These are phyloP conservation scores for Linnaemya vulpina DNA, from an alignment of 2,888 invertebrate genomes.

Conservation along the genomic window DNA sequence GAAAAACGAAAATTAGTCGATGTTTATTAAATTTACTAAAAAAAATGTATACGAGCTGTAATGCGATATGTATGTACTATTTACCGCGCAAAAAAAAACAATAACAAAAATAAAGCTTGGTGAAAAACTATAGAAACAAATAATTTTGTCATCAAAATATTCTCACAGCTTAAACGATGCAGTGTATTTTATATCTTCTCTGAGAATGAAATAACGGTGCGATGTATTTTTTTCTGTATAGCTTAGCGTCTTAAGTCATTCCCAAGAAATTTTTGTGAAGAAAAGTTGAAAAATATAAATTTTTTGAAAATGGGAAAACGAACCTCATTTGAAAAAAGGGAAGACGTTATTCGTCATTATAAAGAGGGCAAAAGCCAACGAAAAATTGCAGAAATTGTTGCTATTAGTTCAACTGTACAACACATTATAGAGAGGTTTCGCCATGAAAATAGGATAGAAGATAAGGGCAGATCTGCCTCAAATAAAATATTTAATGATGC, in stretches of 20 bases:
- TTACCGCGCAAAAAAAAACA: conserved; percentile 13
- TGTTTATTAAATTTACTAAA: conserved; percentile 34
- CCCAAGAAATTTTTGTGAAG: conserved; percentile 1
- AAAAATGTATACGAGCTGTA: conserved; percentile 27
- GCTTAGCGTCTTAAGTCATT: conserved; percentile 11
- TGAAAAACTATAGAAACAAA: conserved; percentile 24
- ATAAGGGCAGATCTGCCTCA: conserved; percentile 7
- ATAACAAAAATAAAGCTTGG: conserved; percentile 29
- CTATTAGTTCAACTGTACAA: conserved; percentile 25
- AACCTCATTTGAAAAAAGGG: conserved; percentile 24
- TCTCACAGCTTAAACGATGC: conserved; percentile 25
- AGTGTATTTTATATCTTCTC: conserved; percentile 28
- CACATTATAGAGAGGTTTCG: conserved; percentile 27
- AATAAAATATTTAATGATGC: too few species aligned
- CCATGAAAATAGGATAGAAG: conserved; percentile 26
- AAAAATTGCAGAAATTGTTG: conserved; percentile 30
- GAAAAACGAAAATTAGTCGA: conserved; percentile 21
- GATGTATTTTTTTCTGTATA: conserved; percentile 15
- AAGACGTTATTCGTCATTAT: conserved; percentile 28
- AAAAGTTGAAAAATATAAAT: conserved; percentile 19
- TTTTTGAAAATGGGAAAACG: conserved; percentile 24
- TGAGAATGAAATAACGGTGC: conserved; percentile 29
- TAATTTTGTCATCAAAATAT: conserved; percentile 28
- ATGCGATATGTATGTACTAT: conserved; percentile 30
- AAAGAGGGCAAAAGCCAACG: conserved; percentile 20